phyloP scores from a whole-genome alignment of 1,140 invertebrate species.

The Diprion similis region DNA sequence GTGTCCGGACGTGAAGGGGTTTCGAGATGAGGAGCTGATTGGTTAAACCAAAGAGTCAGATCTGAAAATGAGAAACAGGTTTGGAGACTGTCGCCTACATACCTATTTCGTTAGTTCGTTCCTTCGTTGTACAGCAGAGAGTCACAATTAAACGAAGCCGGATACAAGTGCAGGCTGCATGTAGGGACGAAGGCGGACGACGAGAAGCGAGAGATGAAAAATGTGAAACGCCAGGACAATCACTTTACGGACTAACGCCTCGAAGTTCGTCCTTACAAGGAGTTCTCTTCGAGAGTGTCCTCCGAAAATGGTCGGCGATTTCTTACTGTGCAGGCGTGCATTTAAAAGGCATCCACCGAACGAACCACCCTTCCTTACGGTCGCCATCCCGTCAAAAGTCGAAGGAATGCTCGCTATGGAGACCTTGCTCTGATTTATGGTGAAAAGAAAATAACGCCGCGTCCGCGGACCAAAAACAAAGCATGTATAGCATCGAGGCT shows the following conservation, averaged over 20 bases:
- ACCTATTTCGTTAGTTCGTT: neutral
- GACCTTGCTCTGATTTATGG: slow-evolving; percentile 1
- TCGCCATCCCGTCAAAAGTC: neutral
- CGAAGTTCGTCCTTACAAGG: slow-evolving; percentile 2
- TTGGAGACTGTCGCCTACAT: neutral
- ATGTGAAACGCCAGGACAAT: slow-evolving; percentile 7
- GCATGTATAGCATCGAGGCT: too few species aligned
- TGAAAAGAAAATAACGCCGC: neutral
- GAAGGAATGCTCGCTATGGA: slow-evolving; percentile 3
- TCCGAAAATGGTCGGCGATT: slow-evolving; percentile 7
- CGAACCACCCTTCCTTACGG: neutral
- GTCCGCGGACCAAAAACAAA: too few species aligned
- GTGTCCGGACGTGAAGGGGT: neutral
- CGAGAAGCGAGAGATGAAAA: neutral
- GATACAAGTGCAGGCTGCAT: neutral
- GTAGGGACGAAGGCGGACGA: neutral
- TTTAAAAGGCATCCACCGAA: neutral
- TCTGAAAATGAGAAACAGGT: slow-evolving; percentile 7
- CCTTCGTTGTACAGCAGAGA: neutral
- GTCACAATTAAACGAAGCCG: neutral
- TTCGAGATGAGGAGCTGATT: slow-evolving; percentile 7
- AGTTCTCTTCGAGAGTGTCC: slow-evolving; percentile 1
- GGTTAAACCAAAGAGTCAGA: slow-evolving; percentile 1
- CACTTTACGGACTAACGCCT: slow-evolving; percentile 7
- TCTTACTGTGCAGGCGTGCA: neutral